Evolutionary conservation across 1,140 invertebrate species (phyloP), one percentile per base, ranked within the genome.

Genomic region (Proales similis): DNA sequence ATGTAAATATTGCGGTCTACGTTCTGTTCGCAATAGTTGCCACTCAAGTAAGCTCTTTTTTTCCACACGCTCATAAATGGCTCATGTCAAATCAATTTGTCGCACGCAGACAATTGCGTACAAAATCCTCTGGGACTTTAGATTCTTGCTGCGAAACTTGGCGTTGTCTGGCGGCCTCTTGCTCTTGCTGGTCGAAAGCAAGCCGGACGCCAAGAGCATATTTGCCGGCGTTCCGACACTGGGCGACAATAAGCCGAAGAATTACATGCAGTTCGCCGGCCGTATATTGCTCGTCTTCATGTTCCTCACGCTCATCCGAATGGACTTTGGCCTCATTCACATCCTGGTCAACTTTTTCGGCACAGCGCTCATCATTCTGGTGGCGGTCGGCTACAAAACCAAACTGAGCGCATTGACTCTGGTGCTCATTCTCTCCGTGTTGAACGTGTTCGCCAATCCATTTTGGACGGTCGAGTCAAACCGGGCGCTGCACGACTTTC

Each of bases 381-480:
- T 99, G 42, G 92, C 90, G 26, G 82, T 99, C 65, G 95, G 93
- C 47, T 98, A 90, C 77, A 97, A 97, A 77, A 99, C 95, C 6
- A 99, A 99, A 78, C 81, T 99, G 64, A 93, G 89, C 66, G 91
- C 95, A 20, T 79, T 99, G 60, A 82, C 94, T 70, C 81, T 99
- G 33, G 92, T 97, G 24, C 70, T 88, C 4, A 85, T 95, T 79
- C 80, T 99, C 5, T 84, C 86, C 6, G 79, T 84, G 29, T 81
- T 98, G 62, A 98, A 98, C 77, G 82, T 97, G 67, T 98, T 94
- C 74, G 87, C 95, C 72, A 99, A 99, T 75, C 87, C 88, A 39
- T 99, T 88, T 87, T 99, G 95, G 95, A 84, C 82, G 63, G 86
- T 97, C 72, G 90, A 92, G 2, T 81, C 85, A 5, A 87, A 95